Evolutionary conservation across 2,888 invertebrate species (phyloP).

Genomic region (Belgica antarctica): DNA sequence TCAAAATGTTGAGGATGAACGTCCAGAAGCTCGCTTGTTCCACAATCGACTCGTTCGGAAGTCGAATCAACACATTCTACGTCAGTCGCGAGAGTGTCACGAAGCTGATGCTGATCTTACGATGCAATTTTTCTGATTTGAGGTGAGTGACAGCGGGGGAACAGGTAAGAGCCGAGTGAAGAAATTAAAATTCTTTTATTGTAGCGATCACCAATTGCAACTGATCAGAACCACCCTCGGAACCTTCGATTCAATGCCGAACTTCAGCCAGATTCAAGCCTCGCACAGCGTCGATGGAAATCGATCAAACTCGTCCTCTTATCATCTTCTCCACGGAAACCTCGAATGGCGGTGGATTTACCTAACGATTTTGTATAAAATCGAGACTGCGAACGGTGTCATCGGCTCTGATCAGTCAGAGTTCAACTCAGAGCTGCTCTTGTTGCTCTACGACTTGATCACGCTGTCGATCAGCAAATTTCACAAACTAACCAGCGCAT

Average conservation of each 20-base stretch:
- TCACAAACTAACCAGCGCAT: constrained; percentile 53
- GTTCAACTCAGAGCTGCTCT: constrained; percentile 46
- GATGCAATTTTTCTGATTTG: constrained; percentile 10
- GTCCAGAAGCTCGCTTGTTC: constrained; percentile 15
- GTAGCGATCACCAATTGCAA: constrained; percentile 2
- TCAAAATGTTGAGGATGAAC: constrained; percentile 20
- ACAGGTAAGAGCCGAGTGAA: too few relatives aligned
- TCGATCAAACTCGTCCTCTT: constrained; percentile 48
- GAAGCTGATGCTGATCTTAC: not conserved
- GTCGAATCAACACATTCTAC: not conserved
- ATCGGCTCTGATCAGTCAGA: constrained; percentile 45
- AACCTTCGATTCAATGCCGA: constrained; percentile 35
- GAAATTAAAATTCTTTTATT: not conserved
- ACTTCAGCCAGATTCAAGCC: constrained; percentile 4
- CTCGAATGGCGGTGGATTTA: constrained; percentile 54
- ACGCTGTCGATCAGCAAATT: constrained; percentile 52
- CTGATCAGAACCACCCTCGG: constrained; percentile 12
- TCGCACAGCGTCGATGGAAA: constrained; percentile 18
- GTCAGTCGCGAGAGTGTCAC: not conserved
- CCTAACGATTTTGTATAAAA: constrained; percentile 49
- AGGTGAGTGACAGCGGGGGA: not conserved
- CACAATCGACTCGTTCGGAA: not conserved
- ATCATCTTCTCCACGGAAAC: constrained; percentile 53
- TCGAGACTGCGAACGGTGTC: constrained; percentile 46
- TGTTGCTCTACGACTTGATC: constrained; percentile 52